phyloP scores from a whole-genome alignment of 2,888 invertebrate species.

The Notodonta dromedarius region DNA sequence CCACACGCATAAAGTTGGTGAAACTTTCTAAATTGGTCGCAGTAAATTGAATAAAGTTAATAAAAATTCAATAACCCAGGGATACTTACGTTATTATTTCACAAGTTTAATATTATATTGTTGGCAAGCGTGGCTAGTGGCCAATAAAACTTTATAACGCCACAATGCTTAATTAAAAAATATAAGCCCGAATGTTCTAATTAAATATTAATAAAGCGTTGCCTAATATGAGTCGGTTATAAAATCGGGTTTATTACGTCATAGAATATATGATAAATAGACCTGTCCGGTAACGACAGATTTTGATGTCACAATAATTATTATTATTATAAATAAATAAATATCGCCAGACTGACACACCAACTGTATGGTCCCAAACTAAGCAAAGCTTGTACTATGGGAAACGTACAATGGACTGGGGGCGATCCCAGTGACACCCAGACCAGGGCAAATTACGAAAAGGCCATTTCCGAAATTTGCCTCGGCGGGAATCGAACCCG shows the following conservation, averaged over 20 bases:
- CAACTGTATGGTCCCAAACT: too few species aligned
- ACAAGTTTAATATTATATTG: constrained; percentile 24
- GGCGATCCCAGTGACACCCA: too few species aligned
- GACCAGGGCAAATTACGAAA: too few species aligned
- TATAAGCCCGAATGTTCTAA: constrained; percentile 37
- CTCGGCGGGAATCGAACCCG: too few species aligned
- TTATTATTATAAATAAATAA: too few species aligned
- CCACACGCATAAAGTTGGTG: constrained; percentile 12
- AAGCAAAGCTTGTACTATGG: too few species aligned
- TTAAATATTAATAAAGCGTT: constrained; percentile 45
- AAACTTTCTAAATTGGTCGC: constrained; percentile 24
- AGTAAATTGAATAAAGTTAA: constrained; percentile 27
- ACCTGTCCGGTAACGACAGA: neutral
- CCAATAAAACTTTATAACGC: constrained; percentile 40
- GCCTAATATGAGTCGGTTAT: constrained; percentile 27
- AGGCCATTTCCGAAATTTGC: too few species aligned
- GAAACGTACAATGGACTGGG: too few species aligned
- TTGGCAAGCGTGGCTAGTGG: constrained; percentile 25
- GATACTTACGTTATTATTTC: constrained; percentile 25
- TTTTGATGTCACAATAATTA: constrained; percentile 3
- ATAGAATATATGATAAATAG: constrained; percentile 26
- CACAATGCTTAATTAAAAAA: constrained; percentile 48
- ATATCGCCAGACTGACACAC: too few species aligned
- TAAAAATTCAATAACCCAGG: constrained; percentile 24
- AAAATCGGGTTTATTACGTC: constrained; percentile 35